Conservation (phyloP, 2,113 vertebrate genomes). For the Crotalus tigris region DNA sequence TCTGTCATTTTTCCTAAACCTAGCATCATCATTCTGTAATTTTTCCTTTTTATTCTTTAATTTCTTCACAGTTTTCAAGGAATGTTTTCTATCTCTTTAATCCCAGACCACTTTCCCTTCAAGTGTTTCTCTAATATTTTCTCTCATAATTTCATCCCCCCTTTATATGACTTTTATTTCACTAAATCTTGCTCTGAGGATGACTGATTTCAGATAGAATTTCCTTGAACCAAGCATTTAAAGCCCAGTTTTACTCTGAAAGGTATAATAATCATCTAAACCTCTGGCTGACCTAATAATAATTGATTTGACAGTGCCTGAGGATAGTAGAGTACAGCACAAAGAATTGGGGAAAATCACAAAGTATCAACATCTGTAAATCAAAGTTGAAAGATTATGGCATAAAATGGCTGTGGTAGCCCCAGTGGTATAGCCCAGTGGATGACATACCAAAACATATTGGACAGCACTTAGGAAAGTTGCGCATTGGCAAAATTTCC, state of each 20-base stretch:
- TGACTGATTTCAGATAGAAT: background rate
- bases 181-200: background rate
- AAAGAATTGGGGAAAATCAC: background rate
- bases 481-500: background rate
- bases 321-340: background rate
- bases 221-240: background rate
- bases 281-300: background rate
- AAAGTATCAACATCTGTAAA: background rate
- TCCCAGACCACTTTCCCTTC: background rate
- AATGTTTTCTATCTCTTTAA: background rate
- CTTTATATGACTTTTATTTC: background rate
- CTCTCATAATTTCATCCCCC: background rate
- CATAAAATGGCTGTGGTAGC: too few relatives aligned
- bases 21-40: background rate
- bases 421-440: background rate
- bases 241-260: background rate
- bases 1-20: background rate
- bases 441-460: background rate
- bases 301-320: background rate
- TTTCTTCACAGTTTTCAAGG: background rate
- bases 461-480: background rate
- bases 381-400: background rate
- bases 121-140: background rate
- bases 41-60: background rate
- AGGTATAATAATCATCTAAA: background rate